These are phyloP conservation scores for Mechanitis messenoides DNA, from an alignment of 2,888 invertebrate genomes.

Conservation along the genomic window DNA sequence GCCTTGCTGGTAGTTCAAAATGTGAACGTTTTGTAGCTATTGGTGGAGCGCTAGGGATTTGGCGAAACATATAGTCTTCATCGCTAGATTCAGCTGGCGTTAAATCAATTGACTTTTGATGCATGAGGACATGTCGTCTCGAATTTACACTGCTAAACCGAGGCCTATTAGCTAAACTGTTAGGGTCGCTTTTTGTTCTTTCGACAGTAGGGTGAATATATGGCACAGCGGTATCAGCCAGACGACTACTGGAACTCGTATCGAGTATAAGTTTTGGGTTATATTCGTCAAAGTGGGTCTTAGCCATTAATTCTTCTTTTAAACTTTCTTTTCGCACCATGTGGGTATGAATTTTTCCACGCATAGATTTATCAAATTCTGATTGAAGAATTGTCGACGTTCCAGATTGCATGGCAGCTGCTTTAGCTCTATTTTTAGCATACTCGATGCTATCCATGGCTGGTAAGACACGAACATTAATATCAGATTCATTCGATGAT, in stretches of 20 bases:
- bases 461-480: constrained; percentile 66
- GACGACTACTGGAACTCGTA: constrained; percentile 71
- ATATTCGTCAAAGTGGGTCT: constrained; percentile 82
- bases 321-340: constrained; percentile 73
- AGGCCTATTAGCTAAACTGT: constrained; percentile 83
- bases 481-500: constrained; percentile 72
- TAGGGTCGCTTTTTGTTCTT: constrained; percentile 91
- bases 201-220: constrained; percentile 85
- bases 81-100: constrained; percentile 91
- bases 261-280: constrained; percentile 80
- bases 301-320: constrained; percentile 80
- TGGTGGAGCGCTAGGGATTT: constrained; percentile 84
- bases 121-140: constrained; percentile 87
- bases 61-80: constrained; percentile 86
- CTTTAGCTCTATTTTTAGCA: constrained; percentile 74
- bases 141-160: constrained; percentile 84
- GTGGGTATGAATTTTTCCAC: constrained; percentile 60
- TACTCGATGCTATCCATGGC: constrained; percentile 76
- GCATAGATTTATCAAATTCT: constrained; percentile 77
- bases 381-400: constrained; percentile 76
- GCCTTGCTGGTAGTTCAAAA: constrained; percentile 79
- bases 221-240: constrained; percentile 70
- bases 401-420: constrained; percentile 56
- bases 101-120: constrained; percentile 89
- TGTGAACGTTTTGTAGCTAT: constrained; percentile 84